These are phyloP conservation scores for Dorcus parallelipipedus DNA, from an alignment of 2,888 invertebrate species.

Conservation along the genomic window DNA sequence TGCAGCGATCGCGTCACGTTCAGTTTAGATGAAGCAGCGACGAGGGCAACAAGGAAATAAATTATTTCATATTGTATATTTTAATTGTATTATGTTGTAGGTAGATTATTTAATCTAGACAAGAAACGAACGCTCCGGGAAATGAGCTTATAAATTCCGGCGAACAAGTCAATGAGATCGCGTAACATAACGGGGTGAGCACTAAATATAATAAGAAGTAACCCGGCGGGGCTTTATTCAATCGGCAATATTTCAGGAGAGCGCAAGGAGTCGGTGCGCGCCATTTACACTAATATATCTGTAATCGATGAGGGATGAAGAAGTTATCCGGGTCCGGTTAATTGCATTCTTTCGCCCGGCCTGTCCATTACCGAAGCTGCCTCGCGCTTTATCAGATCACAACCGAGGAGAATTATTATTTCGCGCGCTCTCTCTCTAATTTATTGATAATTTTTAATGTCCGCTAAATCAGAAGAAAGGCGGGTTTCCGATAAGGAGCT, in stretches of 20 bases:
- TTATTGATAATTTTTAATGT: constrained; percentile 10
- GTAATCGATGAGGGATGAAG: constrained; percentile 46
- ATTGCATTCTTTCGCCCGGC: constrained; percentile 39
- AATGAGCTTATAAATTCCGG: too few relatives aligned
- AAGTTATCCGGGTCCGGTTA: constrained; percentile 41
- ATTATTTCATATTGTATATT: too few relatives aligned
- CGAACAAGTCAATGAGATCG: too few relatives aligned
- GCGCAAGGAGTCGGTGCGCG: constrained; percentile 40
- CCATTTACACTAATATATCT: constrained; percentile 49
- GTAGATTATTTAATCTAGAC: too few relatives aligned
- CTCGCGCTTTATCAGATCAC: constrained; percentile 2
- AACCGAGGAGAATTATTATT: constrained; percentile 5
- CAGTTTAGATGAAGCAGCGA: too few relatives aligned
- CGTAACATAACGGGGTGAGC: constrained; percentile 5
- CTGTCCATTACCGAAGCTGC: constrained; percentile 24
- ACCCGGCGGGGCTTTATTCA: constrained; percentile 37
- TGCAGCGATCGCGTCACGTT: too few relatives aligned
- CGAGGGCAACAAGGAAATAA: too few relatives aligned
- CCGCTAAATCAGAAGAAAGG: background rate
- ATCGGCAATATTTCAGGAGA: constrained; percentile 43
- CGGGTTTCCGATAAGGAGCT: constrained; percentile 1
- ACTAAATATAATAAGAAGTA: constrained; percentile 38
- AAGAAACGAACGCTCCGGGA: too few relatives aligned
- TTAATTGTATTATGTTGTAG: too few relatives aligned
- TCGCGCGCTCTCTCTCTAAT: background rate